Evolutionary conservation across 2,113 vertebrate genomes (phyloP), one percentile per base, ranked within the genome.

Genomic region (Brachyistius frenatus): DNA sequence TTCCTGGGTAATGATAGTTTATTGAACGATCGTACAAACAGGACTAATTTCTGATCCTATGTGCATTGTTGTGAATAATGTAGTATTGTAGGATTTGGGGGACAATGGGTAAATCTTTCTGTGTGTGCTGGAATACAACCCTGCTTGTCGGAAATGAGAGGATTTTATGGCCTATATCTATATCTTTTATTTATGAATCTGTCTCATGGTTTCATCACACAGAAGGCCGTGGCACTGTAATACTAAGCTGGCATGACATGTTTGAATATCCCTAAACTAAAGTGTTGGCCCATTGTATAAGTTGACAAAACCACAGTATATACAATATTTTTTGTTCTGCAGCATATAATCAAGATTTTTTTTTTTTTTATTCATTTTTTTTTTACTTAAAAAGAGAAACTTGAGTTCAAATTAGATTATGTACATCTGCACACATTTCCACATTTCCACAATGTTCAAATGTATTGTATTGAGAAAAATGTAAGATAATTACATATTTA

Each of bases 121-220:
- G 23, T 62, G 7, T 70, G 61, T 46, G 31, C 14, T 63, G 31
- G 7, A 72, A 73, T 63, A 31, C 47, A 68, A 60, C 57, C 7
- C 39, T 75, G 13, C 32, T 68, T 83, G 47, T 39, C 44, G 44
- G 33, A 74, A 76, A 80, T 66, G 55, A 72, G 44, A 49, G 7
- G 31, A 64, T 78, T 86, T 64, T 1, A 60, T 68, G 5, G 60
- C 15, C 58, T 37, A 3, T 57, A 36, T 70, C n/a, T 66, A 11
- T 46, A 80, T 84, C 14, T 82, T 74, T 84, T 82, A 82, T 85
- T 71, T 65, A 71, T 84, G 60, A 80, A 61, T 56, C 44, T 77
- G 57, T 68, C 69, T 56, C n/a, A 7, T 55, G 52, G 57, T 82
- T 79, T 82, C 64, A 56, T 83, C 71, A 81, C 36, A 76, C 56